Conservation (phyloP, 2,113 vertebrate species). For the Sinocyclocheilus maitianheensis region DNA sequence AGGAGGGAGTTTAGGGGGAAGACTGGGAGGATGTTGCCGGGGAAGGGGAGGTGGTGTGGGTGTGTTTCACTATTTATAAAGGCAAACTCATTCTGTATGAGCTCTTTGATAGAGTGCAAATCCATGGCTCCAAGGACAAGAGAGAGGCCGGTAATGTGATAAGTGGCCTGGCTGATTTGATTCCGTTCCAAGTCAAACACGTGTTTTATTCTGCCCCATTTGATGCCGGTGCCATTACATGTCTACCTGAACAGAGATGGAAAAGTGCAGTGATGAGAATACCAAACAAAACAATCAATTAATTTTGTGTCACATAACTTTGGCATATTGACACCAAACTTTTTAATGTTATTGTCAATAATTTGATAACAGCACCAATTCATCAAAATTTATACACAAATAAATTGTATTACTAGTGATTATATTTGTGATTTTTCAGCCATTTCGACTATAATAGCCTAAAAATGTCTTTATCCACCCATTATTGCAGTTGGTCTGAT, state of each 20-base stretch:
- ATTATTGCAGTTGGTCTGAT: no score
- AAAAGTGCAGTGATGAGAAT: background rate
- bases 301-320: no score
- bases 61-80: conserved; percentile 64
- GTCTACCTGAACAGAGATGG: conserved; percentile 17
- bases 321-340: no score
- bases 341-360: no score
- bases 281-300: background rate
- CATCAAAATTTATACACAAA: no score
- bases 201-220: conserved; percentile 61
- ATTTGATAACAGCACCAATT: no score
- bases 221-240: conserved; percentile 28
- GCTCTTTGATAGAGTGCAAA: conserved; percentile 63
- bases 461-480: no score
- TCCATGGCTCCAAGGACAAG: conserved; percentile 64
- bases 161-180: conserved; percentile 66
- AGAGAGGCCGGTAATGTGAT: conserved; percentile 58
- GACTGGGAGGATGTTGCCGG: conserved; percentile 39
- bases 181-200: conserved; percentile 60
- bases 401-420: no score
- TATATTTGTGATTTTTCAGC: no score
- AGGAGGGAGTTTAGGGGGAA: conserved; percentile 34
- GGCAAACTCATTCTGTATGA: conserved; percentile 56
- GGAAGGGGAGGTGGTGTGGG: conserved; percentile 8
- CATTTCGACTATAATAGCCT: no score